Percentiles rank a stretch among this genome's conserved stretches.
phyloP scores from a whole-genome alignment of 2,113 vertebrate species.

The Ardeotis arabs region DNA sequence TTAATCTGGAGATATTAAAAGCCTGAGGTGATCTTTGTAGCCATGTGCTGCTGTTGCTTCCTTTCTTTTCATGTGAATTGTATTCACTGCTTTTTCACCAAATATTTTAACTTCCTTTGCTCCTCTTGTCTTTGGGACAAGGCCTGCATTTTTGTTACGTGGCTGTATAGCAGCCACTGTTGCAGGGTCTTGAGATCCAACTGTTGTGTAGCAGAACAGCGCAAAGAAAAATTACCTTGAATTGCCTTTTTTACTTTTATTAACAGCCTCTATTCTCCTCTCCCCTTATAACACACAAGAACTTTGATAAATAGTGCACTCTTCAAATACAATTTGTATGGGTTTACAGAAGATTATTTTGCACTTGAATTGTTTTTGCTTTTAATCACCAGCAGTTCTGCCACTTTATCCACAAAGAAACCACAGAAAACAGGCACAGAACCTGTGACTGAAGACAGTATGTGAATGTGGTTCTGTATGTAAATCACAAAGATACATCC shows the following conservation, averaged over 20 bases:
- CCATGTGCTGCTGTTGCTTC: neutral
- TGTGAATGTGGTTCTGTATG: neutral
- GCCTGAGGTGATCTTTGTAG: neutral
- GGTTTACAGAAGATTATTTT: neutral
- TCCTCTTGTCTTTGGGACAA: neutral
- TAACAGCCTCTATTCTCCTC: neutral
- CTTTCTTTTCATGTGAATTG: neutral
- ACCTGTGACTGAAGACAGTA: neutral
- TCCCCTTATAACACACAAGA: neutral
- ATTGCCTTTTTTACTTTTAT: neutral
- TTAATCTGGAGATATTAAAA: neutral
- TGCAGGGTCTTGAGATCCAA: neutral
- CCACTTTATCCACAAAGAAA: neutral
- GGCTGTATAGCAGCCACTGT: neutral
- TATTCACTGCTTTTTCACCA: neutral
- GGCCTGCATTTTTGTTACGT: neutral
- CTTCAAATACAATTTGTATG: neutral
- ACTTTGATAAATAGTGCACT: neutral
- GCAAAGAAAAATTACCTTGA: neutral
- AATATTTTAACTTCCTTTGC: neutral
- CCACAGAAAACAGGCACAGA: neutral
- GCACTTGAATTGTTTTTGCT: neutral
- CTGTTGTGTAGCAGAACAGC: neutral
- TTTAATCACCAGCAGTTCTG: neutral
- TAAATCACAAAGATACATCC: neutral